phyloP scores from a whole-genome alignment of 2,888 invertebrate genomes.

The Seladonia tumulorum region DNA sequence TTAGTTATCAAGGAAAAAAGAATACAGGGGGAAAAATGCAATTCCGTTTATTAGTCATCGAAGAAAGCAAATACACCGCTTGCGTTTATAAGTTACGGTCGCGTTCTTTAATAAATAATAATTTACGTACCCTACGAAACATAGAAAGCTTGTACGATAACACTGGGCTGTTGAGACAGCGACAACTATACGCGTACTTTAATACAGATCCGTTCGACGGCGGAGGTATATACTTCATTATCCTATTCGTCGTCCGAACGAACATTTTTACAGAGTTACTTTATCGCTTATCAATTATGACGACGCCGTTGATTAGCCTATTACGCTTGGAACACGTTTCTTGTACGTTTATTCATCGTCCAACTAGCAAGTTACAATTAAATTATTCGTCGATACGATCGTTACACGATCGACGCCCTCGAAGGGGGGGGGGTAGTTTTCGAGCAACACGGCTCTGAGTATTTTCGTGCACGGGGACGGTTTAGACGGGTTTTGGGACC shows the following conservation, averaged over 20 bases:
- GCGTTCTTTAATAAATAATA: conserved; percentile 78
- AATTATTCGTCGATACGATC: not conserved
- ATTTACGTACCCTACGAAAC: conserved; percentile 71
- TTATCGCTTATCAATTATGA: conserved; percentile 7
- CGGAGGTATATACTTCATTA: conserved; percentile 39
- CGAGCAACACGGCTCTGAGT: not conserved
- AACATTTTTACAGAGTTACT: conserved; percentile 34
- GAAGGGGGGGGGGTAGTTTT: no score
- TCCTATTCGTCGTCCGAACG: conserved; percentile 15
- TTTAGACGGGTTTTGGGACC: not conserved
- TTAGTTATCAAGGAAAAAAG: not conserved
- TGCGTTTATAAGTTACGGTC: conserved; percentile 63
- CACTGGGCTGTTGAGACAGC: conserved; percentile 39
- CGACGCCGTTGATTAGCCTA: conserved; percentile 3
- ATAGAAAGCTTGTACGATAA: conserved; percentile 36
- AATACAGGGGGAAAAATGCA: conserved; percentile 11
- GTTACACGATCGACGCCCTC: not conserved
- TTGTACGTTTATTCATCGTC: not conserved
- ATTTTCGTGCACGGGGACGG: not conserved
- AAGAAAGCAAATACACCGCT: conserved; percentile 54
- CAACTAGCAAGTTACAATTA: conserved; percentile 11
- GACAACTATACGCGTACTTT: conserved; percentile 25
- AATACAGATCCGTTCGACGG: conserved; percentile 34
- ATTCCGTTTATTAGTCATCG: conserved; percentile 55
- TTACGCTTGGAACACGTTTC: not conserved